phyloP scores from a whole-genome alignment of 2,113 vertebrate species.

The Neodon shergylaensis region DNA sequence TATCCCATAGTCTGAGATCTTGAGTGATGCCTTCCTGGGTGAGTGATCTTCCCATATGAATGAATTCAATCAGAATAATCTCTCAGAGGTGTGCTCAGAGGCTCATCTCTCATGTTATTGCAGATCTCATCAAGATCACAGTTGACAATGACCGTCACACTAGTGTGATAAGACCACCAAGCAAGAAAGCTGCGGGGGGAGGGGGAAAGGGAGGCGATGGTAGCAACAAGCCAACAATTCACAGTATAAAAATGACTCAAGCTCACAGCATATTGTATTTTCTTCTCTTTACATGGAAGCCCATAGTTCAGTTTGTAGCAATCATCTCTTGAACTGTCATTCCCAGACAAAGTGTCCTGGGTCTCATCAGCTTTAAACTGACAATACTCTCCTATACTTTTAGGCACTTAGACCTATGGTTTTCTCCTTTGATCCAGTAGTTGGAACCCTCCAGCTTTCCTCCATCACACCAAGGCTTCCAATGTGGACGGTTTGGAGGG shows the following conservation, averaged over 20 bases:
- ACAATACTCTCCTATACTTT: background rate
- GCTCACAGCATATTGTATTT: background rate
- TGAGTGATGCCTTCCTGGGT: background rate
- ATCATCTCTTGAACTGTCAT: background rate
- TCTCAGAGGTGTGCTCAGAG: background rate
- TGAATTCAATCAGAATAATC: background rate
- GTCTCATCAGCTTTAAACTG: background rate
- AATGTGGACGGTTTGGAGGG: background rate
- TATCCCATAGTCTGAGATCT: background rate
- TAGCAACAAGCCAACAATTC: background rate
- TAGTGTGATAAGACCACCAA: background rate
- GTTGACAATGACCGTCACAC: background rate
- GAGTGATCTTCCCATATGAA: no score
- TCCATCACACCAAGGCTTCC: background rate
- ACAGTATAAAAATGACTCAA: background rate
- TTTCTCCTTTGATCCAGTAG: background rate
- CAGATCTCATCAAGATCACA: background rate
- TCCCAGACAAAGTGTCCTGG: background rate
- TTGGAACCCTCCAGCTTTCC: background rate
- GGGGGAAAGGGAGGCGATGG: background rate
- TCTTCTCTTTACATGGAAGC: background rate
- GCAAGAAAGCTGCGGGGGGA: no score
- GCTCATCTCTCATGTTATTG: background rate
- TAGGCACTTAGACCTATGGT: background rate
- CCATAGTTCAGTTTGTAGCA: background rate